These are phyloP conservation scores for Alcis repandata DNA, from an alignment of 2,888 invertebrate genomes.

Conservation along the genomic window DNA sequence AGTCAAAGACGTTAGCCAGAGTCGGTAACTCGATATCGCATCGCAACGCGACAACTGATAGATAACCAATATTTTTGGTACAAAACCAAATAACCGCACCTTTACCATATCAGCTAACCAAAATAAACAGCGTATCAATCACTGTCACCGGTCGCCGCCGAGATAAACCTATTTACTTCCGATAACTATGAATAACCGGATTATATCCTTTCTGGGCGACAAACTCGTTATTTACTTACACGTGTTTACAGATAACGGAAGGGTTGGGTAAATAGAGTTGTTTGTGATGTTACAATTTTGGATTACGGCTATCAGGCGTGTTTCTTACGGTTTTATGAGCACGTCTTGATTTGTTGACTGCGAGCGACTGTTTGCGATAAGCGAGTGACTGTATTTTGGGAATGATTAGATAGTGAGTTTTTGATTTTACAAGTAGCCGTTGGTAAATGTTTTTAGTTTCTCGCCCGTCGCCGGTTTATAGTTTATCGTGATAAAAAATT, in stretches of 20 bases:
- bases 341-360: constrained; percentile 46
- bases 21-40: neutral
- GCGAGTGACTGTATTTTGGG: neutral
- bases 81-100: constrained; percentile 33
- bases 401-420: neutral
- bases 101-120: constrained; percentile 11
- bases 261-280: constrained; percentile 49
- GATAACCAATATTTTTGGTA: constrained; percentile 24
- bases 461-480: no score
- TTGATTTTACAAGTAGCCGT: neutral
- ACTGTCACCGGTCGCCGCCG: constrained; percentile 57
- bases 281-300: constrained; percentile 46
- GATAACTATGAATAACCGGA: constrained; percentile 76
- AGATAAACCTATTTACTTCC: constrained; percentile 57
- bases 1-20: neutral
- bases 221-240: constrained; percentile 70
- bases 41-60: neutral
- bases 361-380: constrained; percentile 20
- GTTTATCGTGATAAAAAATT: no score
- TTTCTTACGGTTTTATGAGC: constrained; percentile 45
- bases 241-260: constrained; percentile 62
- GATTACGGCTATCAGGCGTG: constrained; percentile 51
- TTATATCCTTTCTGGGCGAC: constrained; percentile 70
- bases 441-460: no score
- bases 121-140: constrained; percentile 59